phyloP scores from a whole-genome alignment of 2,797 vertebrate species.

The Rhinella marina region DNA sequence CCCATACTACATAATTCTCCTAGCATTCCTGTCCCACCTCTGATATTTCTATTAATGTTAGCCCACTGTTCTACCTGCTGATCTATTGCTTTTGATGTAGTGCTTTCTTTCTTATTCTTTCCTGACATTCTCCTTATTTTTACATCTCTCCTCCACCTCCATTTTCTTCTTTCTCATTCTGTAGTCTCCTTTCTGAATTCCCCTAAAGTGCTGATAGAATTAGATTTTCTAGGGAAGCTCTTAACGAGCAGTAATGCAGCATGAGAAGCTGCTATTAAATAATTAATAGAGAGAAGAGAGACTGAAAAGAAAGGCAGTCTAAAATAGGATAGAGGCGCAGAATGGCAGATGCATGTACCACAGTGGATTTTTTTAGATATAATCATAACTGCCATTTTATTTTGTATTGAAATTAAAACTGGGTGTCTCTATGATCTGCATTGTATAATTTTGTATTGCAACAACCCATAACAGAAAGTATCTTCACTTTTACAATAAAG shows the following conservation, averaged over 20 bases:
- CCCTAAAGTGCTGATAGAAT: constrained; percentile 60
- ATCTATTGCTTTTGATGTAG: background rate
- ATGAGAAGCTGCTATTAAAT: constrained; percentile 58
- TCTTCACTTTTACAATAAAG: background rate
- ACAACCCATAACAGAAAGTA: background rate
- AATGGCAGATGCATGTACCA: background rate
- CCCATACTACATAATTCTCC: background rate
- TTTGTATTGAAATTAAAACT: background rate
- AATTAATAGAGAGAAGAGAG: constrained; percentile 54
- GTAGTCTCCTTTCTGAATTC: constrained; percentile 46
- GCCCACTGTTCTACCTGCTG: background rate
- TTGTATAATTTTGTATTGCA: background rate
- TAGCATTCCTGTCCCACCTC: background rate
- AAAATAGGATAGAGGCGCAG: constrained; percentile 6
- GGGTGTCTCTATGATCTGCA: background rate
- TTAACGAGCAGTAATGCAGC: constrained; percentile 59
- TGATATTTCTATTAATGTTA: background rate
- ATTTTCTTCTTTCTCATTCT: constrained; percentile 6
- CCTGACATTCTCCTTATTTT: constrained; percentile 7
- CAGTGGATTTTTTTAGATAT: background rate
- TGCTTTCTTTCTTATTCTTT: background rate
- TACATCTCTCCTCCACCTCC: constrained; percentile 22
- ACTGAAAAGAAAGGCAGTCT: constrained; percentile 13
- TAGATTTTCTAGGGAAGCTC: constrained; percentile 60
- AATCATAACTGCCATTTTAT: background rate